Evolutionary conservation across 2,888 invertebrate genomes (phyloP), one percentile per base, ranked within the genome.

Genomic region (Stenolophus ochropezus): DNA sequence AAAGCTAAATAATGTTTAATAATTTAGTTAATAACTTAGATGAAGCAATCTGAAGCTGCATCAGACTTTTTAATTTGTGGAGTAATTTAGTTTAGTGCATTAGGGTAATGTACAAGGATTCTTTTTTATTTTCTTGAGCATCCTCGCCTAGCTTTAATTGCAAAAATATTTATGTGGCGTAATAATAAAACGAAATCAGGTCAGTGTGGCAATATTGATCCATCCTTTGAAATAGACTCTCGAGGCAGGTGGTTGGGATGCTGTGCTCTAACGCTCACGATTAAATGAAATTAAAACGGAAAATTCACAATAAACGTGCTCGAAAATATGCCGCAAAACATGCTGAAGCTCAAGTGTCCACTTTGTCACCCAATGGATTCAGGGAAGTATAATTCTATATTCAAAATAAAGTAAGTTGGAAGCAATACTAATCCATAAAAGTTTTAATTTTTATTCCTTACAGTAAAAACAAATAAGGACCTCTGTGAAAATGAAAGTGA

Each of bases 181-280:
- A n/a, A 51, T 51, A 51, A 51, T 51, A 51, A 51, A 51, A 51
- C n/a, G 51, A 51, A 51, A 51, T 51, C 51, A 51, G 51, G 51
- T 51, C 51, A 51, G 51, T 51, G 4, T 51, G 51, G n/a, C 51
- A 51, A n/a, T 51, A 51, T 51, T 51, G 51, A 51, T 51, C 51
- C n/a, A 51, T 8, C 51, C 16, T 51, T 51, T 51, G 51, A 51
- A 51, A 51, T 51, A 51, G 51, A 51, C 51, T 51, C 51, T 14
- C 51, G 14, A 51, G 14, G 33, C 33, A 51, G 51, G 51, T 51
- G 51, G 51, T 16, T 8, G 5, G 56, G 56, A 56, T 56, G 56
- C 56, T 56, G 56, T 3, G 56, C 56, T 16, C 2, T 49, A 20
- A 18, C 20, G n/a, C 8, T 56, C n/a, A 11, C 4, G 33, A 42